Evolutionary conservation across 2,888 invertebrate species (phyloP).

Genomic region (Luffia ferchaultella): DNA sequence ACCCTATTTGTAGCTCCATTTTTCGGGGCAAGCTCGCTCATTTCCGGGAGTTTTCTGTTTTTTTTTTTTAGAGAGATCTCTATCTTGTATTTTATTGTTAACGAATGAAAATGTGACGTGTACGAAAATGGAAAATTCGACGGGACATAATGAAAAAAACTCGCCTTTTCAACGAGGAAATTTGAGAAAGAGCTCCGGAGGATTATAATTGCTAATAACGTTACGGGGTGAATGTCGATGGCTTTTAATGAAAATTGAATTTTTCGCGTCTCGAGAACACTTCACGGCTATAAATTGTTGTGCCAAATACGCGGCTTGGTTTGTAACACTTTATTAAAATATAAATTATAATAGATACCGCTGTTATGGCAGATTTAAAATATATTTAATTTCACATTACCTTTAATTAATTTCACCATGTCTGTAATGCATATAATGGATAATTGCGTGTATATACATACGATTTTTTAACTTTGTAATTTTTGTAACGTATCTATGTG

Average conservation of each 20-base stretch:
- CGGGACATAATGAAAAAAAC: not conserved
- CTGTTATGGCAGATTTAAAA: too few species aligned
- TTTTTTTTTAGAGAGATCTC: not conserved
- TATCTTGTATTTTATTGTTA: not conserved
- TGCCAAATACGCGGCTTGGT: not conserved
- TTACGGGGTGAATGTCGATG: not conserved
- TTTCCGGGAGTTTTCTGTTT: constrained; percentile 23
- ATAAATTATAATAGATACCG: too few species aligned
- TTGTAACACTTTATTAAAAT: not conserved
- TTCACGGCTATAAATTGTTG: not conserved
- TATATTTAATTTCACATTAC: too few species aligned
- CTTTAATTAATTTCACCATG: too few species aligned
- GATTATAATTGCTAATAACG: not conserved
- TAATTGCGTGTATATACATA: too few species aligned
- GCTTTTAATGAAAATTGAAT: not conserved
- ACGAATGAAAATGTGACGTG: not conserved
- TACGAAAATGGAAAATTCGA: not conserved
- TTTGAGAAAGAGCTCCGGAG: not conserved
- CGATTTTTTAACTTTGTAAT: too few species aligned
- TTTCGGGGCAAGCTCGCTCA: constrained; percentile 19
- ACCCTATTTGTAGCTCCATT: constrained; percentile 10
- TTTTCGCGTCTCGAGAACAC: not conserved
- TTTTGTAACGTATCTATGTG: too few species aligned
- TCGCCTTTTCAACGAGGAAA: too few species aligned
- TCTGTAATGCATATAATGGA: too few species aligned